Base-by-base conservation (phyloP, 2,113 vertebrate species). In the Ailurus styani region DNA sequence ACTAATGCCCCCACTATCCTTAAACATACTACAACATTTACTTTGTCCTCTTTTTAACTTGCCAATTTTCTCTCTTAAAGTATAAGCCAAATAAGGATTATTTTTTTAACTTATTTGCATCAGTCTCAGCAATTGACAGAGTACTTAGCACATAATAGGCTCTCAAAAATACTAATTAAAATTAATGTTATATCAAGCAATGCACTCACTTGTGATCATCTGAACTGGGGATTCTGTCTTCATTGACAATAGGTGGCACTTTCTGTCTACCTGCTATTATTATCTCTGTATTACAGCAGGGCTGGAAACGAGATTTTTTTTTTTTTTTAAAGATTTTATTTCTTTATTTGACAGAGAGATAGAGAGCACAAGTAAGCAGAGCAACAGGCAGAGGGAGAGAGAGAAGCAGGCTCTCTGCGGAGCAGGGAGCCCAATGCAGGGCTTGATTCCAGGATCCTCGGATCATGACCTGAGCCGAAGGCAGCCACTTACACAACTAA, bases 121-220 rank as follows among this genome's bases (percentile, higher is more conserved):
- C 29, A 15, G 13, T 81, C 78, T 89, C 45, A 77, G 64, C 23
- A 90, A 83, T 11, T 78, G 73, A 57, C 54, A 87, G 57, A 50
- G 2, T n/a, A 78, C 27, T 79, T 78, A 50, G 10, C 11, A 14
- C 27, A 57, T 18, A 70, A 17, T 20, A 77, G 42, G 42, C 42
- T 85, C 45, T 96, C 13, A 66, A 98, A 94, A 94, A 31, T 72
- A 47, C 23, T 72, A 94, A 66, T 85, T 50, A 94, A 91, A 87
- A 70, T 77, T 64, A 91, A 70, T 75, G 7, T 23, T 72, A 29
- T 42, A 83, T 50, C 9, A 95, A 97, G 40, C 10, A 95, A 40
- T n/a, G 23, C 3, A 47, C 29, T 87, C 25, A 77, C 15, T 47
- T 85, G 20, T 50, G 23, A 82, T 40, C 40, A 68, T 81, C 18